These are phyloP conservation scores for Nomada goodeniana DNA, from an alignment of 2,888 invertebrate genomes.

Conservation along the genomic window DNA sequence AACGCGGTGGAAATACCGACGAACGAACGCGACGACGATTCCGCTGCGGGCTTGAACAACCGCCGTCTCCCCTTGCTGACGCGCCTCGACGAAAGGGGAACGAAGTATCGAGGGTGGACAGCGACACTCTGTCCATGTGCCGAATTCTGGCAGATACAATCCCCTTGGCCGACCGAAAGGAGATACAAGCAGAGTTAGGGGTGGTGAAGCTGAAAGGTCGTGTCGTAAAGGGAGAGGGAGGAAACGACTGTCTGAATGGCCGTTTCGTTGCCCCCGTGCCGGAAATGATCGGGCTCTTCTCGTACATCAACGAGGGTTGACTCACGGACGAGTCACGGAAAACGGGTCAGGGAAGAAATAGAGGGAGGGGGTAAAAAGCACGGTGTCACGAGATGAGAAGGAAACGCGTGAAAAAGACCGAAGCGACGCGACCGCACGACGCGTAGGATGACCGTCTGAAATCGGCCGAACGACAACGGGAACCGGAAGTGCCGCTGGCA, in stretches of 20 bases:
- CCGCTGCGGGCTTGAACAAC: conserved; percentile 21
- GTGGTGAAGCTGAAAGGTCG: too few relatives aligned
- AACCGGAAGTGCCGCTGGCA: not conserved
- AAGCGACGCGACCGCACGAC: conserved; percentile 18
- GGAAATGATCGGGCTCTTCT: conserved; percentile 16
- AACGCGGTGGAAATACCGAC: conserved; percentile 38
- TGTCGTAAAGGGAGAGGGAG: too few relatives aligned
- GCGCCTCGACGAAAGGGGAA: not conserved
- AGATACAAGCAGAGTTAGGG: not conserved
- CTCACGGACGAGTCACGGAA: not conserved
- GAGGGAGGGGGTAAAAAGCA: not conserved
- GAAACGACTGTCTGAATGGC: too few relatives aligned
- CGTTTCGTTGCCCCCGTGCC: not conserved
- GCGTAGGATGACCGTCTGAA: conserved; percentile 32
- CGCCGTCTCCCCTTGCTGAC: not conserved
- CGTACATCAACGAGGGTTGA: conserved; percentile 23
- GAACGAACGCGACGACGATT: conserved; percentile 40
- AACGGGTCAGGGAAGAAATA: not conserved
- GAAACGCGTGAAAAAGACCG: conserved; percentile 35
- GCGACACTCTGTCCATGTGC: not conserved
- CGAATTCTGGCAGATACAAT: not conserved
- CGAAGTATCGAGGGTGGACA: not conserved
- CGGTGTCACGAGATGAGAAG: conserved; percentile 45
- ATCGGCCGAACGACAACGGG: not conserved
- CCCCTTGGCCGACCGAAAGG: too few relatives aligned